These are phyloP conservation scores for Eremophila alpestris DNA, from an alignment of 2,797 vertebrate species.

Conservation along the genomic window DNA sequence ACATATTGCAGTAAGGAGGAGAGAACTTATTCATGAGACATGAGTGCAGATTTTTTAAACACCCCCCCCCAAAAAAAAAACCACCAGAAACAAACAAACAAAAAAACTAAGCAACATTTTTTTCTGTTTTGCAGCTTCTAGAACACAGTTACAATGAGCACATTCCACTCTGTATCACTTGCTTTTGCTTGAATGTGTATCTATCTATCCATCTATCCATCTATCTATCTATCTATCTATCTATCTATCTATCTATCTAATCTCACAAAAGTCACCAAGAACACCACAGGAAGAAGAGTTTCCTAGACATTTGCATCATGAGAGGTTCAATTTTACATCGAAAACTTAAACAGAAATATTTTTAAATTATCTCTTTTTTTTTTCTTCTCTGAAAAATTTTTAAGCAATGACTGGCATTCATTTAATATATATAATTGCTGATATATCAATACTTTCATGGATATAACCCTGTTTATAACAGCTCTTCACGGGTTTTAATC, in stretches of 20 bases:
- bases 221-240: too few species aligned
- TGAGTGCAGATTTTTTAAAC: background rate
- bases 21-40: background rate
- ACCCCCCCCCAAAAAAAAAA: too few species aligned
- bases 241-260: background rate
- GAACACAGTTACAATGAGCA: background rate
- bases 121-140: background rate
- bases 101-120: accelerated
- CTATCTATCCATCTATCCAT: too few species aligned
- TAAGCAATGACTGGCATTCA: background rate
- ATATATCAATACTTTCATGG: background rate
- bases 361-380: background rate
- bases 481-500: background rate
- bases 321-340: background rate
- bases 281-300: background rate
- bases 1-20: background rate
- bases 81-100: background rate
- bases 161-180: background rate
- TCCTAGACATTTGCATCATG: background rate
- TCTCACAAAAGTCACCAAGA: background rate
- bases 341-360: background rate
- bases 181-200: background rate
- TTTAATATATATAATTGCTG: background rate
- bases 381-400: background rate
- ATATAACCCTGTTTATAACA: background rate